Evolutionary conservation across 1,140 invertebrate genomes (phyloP).

Genomic region (Drosophila chauvacae): DNA sequence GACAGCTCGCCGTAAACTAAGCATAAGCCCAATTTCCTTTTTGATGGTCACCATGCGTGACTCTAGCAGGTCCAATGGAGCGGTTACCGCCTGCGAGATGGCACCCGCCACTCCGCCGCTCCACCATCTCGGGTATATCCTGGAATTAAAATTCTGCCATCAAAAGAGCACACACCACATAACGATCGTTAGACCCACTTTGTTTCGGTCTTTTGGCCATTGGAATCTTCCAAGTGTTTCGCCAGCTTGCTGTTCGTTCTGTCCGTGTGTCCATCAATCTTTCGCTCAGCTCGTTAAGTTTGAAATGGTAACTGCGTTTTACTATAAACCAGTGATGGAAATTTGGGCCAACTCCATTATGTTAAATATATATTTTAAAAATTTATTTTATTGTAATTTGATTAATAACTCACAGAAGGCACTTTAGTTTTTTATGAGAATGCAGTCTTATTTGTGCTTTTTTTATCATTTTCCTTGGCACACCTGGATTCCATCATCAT

Average conservation of each 20-base stretch:
- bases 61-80: constrained; percentile 61
- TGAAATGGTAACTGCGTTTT: neutral
- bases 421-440: neutral
- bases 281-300: neutral
- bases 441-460: neutral
- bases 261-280: constrained; percentile 21
- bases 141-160: constrained; percentile 1
- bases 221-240: neutral
- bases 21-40: constrained; percentile 12
- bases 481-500: too few relatives aligned
- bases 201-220: constrained; percentile 6
- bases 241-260: constrained; percentile 34
- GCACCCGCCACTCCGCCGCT: constrained; percentile 56
- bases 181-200: neutral
- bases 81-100: constrained; percentile 23
- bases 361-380: neutral
- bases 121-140: constrained; percentile 59
- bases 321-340: neutral
- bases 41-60: constrained; percentile 51
- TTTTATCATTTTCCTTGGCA: neutral
- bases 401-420: neutral
- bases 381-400: neutral
- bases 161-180: too few relatives aligned
- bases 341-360: neutral
- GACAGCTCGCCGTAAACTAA: neutral